Evolutionary conservation across 1,140 invertebrate species (phyloP).

Genomic region (Formica exsecta): DNA sequence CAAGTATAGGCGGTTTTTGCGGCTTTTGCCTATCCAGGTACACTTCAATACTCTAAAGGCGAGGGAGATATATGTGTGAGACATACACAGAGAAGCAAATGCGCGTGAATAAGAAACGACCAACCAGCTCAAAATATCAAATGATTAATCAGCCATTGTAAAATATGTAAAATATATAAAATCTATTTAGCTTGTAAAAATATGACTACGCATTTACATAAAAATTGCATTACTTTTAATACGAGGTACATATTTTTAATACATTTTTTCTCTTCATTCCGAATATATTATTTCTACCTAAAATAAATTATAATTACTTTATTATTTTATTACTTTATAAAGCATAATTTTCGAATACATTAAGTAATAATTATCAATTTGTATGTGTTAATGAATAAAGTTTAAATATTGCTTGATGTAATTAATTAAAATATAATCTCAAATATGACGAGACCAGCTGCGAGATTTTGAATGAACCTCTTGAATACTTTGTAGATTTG

Average conservation of each 20-base stretch:
- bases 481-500: conserved; percentile 16
- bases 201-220: too few species aligned
- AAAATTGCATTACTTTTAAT: conserved; percentile 3
- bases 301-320: too few species aligned
- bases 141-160: conserved; percentile 23
- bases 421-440: neutral
- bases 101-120: conserved; percentile 28
- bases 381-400: neutral
- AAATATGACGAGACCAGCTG: neutral
- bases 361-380: neutral
- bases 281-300: neutral
- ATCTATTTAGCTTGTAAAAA: conserved; percentile 4
- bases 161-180: conserved; percentile 3
- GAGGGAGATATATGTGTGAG: neutral
- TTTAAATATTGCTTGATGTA: neutral
- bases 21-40: conserved; percentile 24
- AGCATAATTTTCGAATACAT: neutral
- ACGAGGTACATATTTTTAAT: neutral
- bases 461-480: conserved; percentile 5
- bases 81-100: neutral
- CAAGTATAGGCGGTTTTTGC: conserved; percentile 53
- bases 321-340: too few species aligned
- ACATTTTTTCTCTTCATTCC: neutral
- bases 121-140: neutral
- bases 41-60: conserved; percentile 26